phyloP scores from a whole-genome alignment of 2,888 invertebrate genomes.

The Thecocarcelia acutangulata region DNA sequence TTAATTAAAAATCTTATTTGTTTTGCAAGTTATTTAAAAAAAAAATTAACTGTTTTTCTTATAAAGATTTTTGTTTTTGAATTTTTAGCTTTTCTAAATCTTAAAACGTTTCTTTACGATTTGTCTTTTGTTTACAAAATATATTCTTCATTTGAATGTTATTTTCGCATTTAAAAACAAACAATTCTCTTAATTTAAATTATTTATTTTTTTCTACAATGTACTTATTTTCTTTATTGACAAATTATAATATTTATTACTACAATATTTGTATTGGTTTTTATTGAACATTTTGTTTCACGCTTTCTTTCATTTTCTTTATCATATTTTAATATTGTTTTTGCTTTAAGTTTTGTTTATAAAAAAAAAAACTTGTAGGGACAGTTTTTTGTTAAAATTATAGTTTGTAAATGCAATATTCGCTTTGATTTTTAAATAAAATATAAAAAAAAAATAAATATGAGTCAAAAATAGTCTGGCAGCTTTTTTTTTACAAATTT shows the following conservation, averaged over 20 bases:
- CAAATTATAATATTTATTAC: slow-evolving; percentile 43
- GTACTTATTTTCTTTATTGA: slow-evolving; percentile 19
- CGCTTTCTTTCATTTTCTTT: slow-evolving; percentile 60
- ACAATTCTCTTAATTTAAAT: slow-evolving; percentile 8
- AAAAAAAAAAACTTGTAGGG: slow-evolving; percentile 36
- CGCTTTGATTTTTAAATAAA: background rate
- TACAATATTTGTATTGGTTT: slow-evolving; percentile 62
- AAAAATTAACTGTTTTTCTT: slow-evolving; percentile 14
- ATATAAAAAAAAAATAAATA: slow-evolving; percentile 2
- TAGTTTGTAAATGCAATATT: slow-evolving; percentile 45
- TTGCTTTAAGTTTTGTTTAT: slow-evolving; percentile 27
- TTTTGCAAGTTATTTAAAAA: slow-evolving; percentile 29
- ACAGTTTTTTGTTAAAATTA: slow-evolving; percentile 32
- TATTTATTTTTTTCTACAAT: slow-evolving; percentile 21
- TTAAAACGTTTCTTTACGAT: slow-evolving; percentile 31
- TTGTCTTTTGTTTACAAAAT: slow-evolving; percentile 56
- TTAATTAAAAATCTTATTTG: slow-evolving; percentile 23
- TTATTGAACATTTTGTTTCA: slow-evolving; percentile 69
- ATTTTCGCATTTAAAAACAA: slow-evolving; percentile 19
- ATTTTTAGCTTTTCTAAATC: slow-evolving; percentile 24
- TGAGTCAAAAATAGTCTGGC: slow-evolving; percentile 4
- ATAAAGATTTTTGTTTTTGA: slow-evolving; percentile 10
- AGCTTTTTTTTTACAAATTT: too few relatives aligned
- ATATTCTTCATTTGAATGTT: slow-evolving; percentile 25
- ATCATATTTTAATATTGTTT: slow-evolving; percentile 66